Conservation (phyloP, 2,888 invertebrate genomes). For the Aphidius colemani region DNA sequence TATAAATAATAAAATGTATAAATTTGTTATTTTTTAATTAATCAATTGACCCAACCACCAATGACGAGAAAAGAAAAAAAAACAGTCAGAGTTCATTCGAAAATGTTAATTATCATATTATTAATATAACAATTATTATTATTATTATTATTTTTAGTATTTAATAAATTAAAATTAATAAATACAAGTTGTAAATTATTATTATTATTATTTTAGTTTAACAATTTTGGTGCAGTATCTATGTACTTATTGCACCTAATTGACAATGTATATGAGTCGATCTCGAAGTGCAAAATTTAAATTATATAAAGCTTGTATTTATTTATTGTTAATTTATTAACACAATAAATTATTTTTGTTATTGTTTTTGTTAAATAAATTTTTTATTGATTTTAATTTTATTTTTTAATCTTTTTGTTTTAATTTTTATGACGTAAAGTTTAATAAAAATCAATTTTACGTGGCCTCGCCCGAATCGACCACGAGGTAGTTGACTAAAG, state of each 20-base stretch:
- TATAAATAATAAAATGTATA: constrained; percentile 29
- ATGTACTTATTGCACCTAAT: constrained; percentile 32
- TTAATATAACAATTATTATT: too few relatives aligned
- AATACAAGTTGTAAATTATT: constrained; percentile 16
- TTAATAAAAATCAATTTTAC: constrained; percentile 22
- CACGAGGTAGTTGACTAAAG: constrained; percentile 1
- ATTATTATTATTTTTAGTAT: not conserved
- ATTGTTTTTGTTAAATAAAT: not conserved
- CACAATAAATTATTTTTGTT: not conserved
- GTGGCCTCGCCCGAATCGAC: constrained; percentile 18
- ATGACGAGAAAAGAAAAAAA: not conserved
- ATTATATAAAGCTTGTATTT: not conserved
- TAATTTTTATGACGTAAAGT: constrained; percentile 21
- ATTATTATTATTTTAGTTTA: constrained; percentile 1
- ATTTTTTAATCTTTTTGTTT: constrained; percentile 10
- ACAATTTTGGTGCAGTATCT: constrained; percentile 32
- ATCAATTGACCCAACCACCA: constrained; percentile 22
- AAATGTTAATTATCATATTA: too few relatives aligned
- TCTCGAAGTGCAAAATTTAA: constrained; percentile 29
- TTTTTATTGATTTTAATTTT: not conserved
- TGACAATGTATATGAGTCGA: constrained; percentile 32
- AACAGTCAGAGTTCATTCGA: too few relatives aligned
- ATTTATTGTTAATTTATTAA: constrained; percentile 1
- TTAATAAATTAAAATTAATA: constrained; percentile 5
- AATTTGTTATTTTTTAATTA: not conserved